These are phyloP conservation scores for Catostylus mosaicus DNA, from an alignment of 30 jellyfish, hydroid and myxozoan species.

Conservation along the genomic window DNA sequence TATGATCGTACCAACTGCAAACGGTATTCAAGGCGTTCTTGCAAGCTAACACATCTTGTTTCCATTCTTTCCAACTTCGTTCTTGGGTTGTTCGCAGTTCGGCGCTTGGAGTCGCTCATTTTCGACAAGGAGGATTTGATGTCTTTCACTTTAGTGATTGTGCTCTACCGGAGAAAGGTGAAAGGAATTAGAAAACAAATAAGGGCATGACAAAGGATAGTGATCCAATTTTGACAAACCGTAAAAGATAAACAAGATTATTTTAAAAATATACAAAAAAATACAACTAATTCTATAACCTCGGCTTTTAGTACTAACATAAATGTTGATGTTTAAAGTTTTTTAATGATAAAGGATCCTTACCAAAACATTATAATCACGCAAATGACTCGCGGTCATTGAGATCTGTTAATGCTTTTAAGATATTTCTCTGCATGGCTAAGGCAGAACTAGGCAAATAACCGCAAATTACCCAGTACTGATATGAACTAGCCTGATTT, in stretches of 20 bases:
- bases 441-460: no score
- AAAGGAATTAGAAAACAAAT: not conserved
- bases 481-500: no score
- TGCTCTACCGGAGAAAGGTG: slow-evolving; percentile 44
- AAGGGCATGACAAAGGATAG: not conserved
- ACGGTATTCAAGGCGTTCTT: slow-evolving; percentile 78
- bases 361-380: not conserved
- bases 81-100: slow-evolving; percentile 50
- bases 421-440: no score
- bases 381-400: no score
- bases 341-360: not conserved
- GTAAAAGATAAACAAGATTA: not conserved
- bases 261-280: not conserved
- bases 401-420: no score
- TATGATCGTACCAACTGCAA: slow-evolving; percentile 65
- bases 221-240: not conserved
- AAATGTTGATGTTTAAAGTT: not conserved
- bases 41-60: slow-evolving; percentile 63
- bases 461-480: no score
- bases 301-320: not conserved
- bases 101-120: slow-evolving; percentile 65
- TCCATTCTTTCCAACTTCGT: slow-evolving; percentile 71
- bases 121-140: slow-evolving; percentile 42
- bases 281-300: not conserved
- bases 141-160: slow-evolving; percentile 40